A percentile compares a stretch with the other conserved stretches of the same genome.
Evolutionary conservation across 2,888 invertebrate species (phyloP).

Genomic region (Acheta domesticus): DNA sequence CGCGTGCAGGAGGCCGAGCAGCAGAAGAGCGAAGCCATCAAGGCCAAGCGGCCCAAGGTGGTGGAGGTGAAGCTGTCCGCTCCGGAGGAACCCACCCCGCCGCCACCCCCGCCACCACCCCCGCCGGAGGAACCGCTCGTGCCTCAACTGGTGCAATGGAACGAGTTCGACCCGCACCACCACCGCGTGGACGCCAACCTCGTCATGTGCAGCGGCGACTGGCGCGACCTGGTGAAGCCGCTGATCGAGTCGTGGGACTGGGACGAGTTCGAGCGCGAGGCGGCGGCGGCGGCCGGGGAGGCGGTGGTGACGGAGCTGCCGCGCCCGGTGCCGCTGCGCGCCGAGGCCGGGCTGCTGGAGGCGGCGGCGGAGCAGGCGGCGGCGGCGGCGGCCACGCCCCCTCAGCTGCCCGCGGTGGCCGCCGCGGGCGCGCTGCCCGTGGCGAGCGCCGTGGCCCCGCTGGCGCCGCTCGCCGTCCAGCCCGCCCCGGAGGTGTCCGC

Average conservation of each 20-base stretch:
- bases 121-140: not conserved
- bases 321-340: slow-evolving; percentile 52
- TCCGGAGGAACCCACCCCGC: not conserved
- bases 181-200: slow-evolving; percentile 55
- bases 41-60: slow-evolving; percentile 45
- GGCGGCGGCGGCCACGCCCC: slow-evolving; percentile 43
- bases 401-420: slow-evolving; percentile 54
- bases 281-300: slow-evolving; percentile 50
- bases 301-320: slow-evolving; percentile 49
- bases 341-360: slow-evolving; percentile 54
- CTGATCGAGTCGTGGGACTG: slow-evolving; percentile 63
- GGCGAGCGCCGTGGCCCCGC: slow-evolving; percentile 60
- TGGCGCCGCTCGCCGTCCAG: slow-evolving; percentile 55
- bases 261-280: slow-evolving; percentile 61
- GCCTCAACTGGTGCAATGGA: slow-evolving; percentile 45
- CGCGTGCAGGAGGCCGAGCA: slow-evolving; percentile 60
- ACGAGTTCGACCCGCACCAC: slow-evolving; percentile 53
- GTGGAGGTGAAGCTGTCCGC: slow-evolving; percentile 32
- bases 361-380: slow-evolving; percentile 43
- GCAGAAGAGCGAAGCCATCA: slow-evolving; percentile 51
- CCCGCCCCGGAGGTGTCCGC: slow-evolving; percentile 51
- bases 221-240: slow-evolving; percentile 62
- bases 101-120: not conserved
- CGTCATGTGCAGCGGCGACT: slow-evolving; percentile 53
- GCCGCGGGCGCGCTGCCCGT: slow-evolving; percentile 53